These are phyloP conservation scores for Hyles vespertilio DNA, from an alignment of 1,140 invertebrate species.

Conservation along the genomic window DNA sequence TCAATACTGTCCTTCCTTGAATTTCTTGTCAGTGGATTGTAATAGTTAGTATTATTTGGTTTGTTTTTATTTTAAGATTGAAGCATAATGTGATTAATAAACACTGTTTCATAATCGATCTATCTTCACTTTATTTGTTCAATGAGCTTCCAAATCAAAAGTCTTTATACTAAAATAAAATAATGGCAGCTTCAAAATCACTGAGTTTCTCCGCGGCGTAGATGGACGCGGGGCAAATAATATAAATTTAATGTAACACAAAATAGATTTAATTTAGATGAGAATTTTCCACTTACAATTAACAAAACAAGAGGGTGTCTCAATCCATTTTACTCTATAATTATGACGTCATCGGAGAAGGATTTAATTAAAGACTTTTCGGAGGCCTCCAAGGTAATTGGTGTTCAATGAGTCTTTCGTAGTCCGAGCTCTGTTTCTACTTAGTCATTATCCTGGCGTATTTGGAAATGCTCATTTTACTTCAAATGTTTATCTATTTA, in stretches of 20 bases:
- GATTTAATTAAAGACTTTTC: constrained; percentile 74
- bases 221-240: too few relatives aligned
- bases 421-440: constrained; percentile 53
- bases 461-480: constrained; percentile 23
- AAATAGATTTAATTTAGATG: constrained; percentile 46
- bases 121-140: too few relatives aligned
- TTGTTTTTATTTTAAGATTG: too few relatives aligned
- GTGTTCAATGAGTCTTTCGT: constrained; percentile 71
- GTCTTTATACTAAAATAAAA: too few relatives aligned
- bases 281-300: constrained; percentile 62
- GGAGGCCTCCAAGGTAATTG: constrained; percentile 69
- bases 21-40: too few relatives aligned
- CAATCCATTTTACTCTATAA: constrained; percentile 69
- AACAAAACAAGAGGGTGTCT: constrained; percentile 68
- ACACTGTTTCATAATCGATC: too few relatives aligned
- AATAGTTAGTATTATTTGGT: too few relatives aligned
- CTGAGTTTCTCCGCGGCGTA: too few relatives aligned
- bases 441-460: constrained; percentile 50
- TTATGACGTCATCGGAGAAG: constrained; percentile 74
- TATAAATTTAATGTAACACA: neutral
- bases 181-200: too few relatives aligned
- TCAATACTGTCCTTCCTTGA: too few relatives aligned
- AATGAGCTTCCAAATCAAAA: too few relatives aligned
- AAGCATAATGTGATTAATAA: too few relatives aligned
- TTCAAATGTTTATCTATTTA: constrained; percentile 7